These are phyloP conservation scores for Pseudochirops corinnae DNA, from an alignment of 2,797 vertebrate genomes.

Conservation along the genomic window DNA sequence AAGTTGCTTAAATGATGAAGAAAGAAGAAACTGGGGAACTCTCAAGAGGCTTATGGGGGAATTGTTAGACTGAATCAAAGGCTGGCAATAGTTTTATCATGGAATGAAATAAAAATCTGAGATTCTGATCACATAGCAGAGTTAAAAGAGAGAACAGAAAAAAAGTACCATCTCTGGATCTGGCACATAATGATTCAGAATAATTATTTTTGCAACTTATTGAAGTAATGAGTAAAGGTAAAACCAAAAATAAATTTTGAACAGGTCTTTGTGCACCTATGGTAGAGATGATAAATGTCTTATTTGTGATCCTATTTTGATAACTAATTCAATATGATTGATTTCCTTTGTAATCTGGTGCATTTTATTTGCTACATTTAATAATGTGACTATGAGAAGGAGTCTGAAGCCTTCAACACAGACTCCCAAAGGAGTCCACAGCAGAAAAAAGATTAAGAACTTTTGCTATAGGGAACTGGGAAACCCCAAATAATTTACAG, in stretches of 20 bases:
- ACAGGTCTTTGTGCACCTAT: not conserved
- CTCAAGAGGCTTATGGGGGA: not conserved
- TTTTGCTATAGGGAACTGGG: not conserved
- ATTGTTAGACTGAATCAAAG: not conserved
- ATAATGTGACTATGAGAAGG: not conserved
- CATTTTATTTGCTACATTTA: not conserved
- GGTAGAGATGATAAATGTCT: constrained; percentile 4
- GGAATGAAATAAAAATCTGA: not conserved
- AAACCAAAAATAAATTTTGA: constrained; percentile 7
- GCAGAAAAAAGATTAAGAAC: not conserved
- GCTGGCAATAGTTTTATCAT: not conserved
- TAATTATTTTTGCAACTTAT: constrained; percentile 40
- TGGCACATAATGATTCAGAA: not conserved
- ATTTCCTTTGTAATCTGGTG: not conserved
- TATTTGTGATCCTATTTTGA: not conserved
- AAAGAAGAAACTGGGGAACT: not conserved
- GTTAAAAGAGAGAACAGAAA: constrained; percentile 16
- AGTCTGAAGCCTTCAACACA: not conserved
- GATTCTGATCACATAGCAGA: not conserved
- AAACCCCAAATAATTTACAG: not conserved
- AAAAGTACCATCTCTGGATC: constrained; percentile 31
- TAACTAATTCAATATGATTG: not conserved
- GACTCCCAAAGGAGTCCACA: not conserved
- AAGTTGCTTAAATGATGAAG: not conserved
- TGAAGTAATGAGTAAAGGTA: constrained; percentile 8